These are phyloP conservation scores for Tiphia femorata DNA, from an alignment of 2,888 invertebrate genomes.

Conservation along the genomic window DNA sequence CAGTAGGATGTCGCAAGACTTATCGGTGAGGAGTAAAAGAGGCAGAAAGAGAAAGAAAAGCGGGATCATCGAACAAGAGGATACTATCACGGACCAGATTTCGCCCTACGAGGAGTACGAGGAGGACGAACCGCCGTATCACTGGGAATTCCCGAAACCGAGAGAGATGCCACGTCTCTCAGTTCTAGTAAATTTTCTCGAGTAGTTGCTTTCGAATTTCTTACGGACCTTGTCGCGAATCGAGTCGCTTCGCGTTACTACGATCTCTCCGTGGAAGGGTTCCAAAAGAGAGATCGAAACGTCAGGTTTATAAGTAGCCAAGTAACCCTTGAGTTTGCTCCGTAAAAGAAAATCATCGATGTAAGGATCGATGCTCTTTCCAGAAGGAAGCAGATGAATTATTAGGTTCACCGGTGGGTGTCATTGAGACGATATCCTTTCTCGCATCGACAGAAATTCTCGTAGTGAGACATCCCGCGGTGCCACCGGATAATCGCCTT, in stretches of 20 bases:
- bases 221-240: background rate
- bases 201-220: background rate
- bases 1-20: no score
- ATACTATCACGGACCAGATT: background rate
- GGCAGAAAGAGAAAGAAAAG: background rate
- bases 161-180: background rate
- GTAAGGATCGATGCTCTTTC: background rate
- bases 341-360: background rate
- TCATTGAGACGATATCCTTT: no score
- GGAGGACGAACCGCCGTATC: conserved; percentile 13
- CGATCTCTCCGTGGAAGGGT: no score
- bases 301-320: no score
- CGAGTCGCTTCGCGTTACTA: background rate
- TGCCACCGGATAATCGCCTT: no score
- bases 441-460: no score
- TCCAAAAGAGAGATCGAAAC: no score
- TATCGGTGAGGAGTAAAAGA: background rate
- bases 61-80: background rate
- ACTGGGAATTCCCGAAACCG: background rate
- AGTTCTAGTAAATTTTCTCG: background rate
- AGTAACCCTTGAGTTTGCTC: no score
- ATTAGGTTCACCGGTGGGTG: no score
- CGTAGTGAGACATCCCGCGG: no score
- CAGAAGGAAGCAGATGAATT: no score
- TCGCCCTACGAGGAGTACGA: conserved; percentile 24